phyloP scores from a whole-genome alignment of 2,113 vertebrate genomes.

The Sisor rabdophorus region DNA sequence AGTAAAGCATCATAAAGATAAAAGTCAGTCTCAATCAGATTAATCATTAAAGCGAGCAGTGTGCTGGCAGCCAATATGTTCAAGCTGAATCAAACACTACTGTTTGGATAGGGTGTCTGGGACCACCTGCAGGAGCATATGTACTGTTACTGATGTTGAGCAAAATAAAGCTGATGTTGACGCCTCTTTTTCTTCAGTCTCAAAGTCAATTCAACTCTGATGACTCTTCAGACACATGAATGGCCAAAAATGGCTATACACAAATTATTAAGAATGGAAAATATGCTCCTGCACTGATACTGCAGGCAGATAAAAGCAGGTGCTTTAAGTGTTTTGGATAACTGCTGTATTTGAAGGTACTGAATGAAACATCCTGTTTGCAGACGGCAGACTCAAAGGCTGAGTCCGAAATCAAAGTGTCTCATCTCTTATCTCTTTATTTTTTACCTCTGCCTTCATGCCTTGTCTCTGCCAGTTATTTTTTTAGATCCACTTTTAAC shows the following conservation, averaged over 20 bases:
- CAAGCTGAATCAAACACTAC: conserved; percentile 51
- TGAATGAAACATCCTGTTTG: conserved; percentile 60
- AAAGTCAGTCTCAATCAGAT: conserved; percentile 70
- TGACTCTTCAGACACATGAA: conserved; percentile 56
- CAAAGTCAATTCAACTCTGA: conserved; percentile 56
- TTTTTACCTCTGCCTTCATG: conserved; percentile 52
- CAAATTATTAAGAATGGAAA: conserved; percentile 61
- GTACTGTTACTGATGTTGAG: conserved; percentile 59
- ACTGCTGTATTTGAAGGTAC: conserved; percentile 64
- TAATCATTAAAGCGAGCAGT: conserved; percentile 70
- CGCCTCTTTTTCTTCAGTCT: conserved; percentile 41
- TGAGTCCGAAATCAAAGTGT: conserved; percentile 41
- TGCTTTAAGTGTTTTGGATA: conserved; percentile 56
- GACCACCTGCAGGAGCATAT: conserved; percentile 67
- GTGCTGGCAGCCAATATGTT: conserved; percentile 38
- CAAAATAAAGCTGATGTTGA: conserved; percentile 60
- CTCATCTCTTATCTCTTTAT: conserved; percentile 58
- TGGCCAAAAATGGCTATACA: conserved; percentile 46
- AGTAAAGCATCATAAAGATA: conserved; percentile 60
- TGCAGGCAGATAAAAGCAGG: conserved; percentile 67
- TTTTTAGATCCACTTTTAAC: conserved; percentile 53
- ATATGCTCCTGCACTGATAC: conserved; percentile 66
- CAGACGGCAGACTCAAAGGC: conserved; percentile 52
- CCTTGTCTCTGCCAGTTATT: conserved; percentile 54
- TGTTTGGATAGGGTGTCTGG: conserved; percentile 67